A percentile compares a stretch with the other conserved stretches of the same genome.
Evolutionary conservation across 2,113 vertebrate species (phyloP).

Genomic region (Shinisaurus crocodilurus): DNA sequence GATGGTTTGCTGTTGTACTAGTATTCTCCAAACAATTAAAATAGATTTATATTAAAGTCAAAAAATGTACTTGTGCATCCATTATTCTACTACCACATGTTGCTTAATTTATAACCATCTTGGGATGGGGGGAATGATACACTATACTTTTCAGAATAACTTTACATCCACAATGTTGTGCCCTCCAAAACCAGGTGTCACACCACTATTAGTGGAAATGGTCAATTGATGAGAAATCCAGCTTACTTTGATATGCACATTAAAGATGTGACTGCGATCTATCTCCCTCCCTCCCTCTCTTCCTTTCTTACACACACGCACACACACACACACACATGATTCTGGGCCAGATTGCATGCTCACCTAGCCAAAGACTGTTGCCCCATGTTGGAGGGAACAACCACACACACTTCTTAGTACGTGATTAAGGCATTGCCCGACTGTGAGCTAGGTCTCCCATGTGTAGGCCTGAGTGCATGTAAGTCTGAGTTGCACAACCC

Average conservation of each 20-base stretch:
- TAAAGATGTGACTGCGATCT: not conserved
- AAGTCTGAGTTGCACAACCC: not conserved
- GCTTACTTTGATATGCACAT: slow-evolving; percentile 61
- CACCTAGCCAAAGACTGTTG: no score
- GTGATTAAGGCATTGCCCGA: no score
- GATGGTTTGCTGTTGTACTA: slow-evolving; percentile 51
- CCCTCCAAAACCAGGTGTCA: slow-evolving; percentile 54
- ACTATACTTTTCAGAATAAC: slow-evolving; percentile 47
- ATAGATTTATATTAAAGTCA: slow-evolving; percentile 59
- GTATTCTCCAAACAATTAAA: slow-evolving; percentile 46
- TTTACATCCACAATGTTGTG: slow-evolving; percentile 53
- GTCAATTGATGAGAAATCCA: slow-evolving; percentile 45
- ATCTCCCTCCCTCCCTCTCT: not conserved
- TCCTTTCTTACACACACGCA: no score
- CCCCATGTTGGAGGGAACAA: no score
- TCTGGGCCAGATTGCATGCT: no score
- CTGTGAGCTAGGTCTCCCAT: no score
- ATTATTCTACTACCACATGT: not conserved
- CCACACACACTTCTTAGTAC: no score
- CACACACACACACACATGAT: no score
- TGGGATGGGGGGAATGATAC: not conserved
- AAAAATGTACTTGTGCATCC: slow-evolving; percentile 47
- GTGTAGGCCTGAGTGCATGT: not conserved
- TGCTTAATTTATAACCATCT: slow-evolving; percentile 16
- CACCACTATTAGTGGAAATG: slow-evolving; percentile 37